Conservation (phyloP, 2,113 vertebrate genomes). For the Alethe diademata region DNA sequence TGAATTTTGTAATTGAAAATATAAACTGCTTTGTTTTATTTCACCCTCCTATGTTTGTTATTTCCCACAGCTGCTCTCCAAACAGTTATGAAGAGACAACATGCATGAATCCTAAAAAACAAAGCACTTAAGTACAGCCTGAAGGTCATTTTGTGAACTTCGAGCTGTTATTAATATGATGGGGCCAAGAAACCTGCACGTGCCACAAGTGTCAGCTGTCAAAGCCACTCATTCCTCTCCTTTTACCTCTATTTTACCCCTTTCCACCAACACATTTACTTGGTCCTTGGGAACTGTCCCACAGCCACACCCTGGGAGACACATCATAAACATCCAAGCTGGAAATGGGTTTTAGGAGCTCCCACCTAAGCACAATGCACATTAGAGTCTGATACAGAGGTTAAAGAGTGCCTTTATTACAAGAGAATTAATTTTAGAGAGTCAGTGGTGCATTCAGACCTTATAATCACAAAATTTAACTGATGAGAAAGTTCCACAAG, state of each 20-base stretch:
- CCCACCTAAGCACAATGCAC: background rate
- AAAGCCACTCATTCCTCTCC: background rate
- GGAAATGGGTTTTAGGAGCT: background rate
- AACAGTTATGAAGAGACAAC: background rate
- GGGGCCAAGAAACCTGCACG: background rate
- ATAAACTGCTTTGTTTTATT: background rate
- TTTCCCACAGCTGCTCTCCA: background rate
- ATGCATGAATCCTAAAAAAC: background rate
- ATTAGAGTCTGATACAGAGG: background rate
- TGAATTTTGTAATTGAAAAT: background rate
- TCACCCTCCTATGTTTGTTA: background rate
- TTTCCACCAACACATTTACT: background rate
- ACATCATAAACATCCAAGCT: rapidly evolving
- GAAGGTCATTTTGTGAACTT: background rate
- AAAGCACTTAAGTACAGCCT: background rate
- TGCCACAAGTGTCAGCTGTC: background rate
- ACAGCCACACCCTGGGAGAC: background rate
- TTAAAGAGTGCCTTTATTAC: background rate
- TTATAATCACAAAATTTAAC: background rate
- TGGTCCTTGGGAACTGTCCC: background rate
- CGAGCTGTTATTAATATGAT: background rate
- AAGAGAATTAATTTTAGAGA: background rate
- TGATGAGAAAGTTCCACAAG: background rate
- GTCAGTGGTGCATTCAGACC: background rate
- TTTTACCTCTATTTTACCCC: background rate